These are phyloP conservation scores for Chironomus striatipennis DNA, from an alignment of 1,140 invertebrate genomes.

Conservation along the genomic window DNA sequence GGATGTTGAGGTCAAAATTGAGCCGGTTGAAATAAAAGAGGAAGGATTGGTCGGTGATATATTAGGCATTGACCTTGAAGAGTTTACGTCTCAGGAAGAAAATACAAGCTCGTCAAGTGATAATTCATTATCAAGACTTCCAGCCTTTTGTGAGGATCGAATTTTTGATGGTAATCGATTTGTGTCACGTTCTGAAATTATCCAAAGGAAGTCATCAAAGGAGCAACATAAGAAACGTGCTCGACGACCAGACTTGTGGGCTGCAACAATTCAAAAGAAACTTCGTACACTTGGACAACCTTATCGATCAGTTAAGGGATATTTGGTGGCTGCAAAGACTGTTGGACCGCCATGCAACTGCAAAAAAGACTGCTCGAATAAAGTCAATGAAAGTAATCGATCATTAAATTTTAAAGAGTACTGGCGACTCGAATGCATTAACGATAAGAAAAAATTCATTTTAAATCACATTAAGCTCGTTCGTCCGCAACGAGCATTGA, in stretches of 20 bases:
- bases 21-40: neutral
- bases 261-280: neutral
- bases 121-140: neutral
- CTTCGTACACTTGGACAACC: neutral
- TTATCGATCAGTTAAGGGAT: neutral
- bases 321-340: neutral
- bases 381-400: constrained; percentile 1
- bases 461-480: neutral
- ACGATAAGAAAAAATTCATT: neutral
- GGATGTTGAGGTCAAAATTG: neutral
- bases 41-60: neutral
- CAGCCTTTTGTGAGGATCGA: neutral
- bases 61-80: neutral
- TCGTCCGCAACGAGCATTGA: neutral
- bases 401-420: neutral
- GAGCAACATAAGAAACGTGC: neutral
- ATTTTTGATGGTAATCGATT: neutral
- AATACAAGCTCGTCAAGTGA: neutral
- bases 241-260: neutral
- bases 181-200: neutral
- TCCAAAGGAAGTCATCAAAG: neutral
- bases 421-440: neutral
- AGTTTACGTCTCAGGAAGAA: neutral
- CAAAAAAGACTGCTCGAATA: neutral
- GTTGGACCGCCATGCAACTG: neutral